phyloP scores from a whole-genome alignment of 2,888 invertebrate species.

The Lycophotia porphyrea region DNA sequence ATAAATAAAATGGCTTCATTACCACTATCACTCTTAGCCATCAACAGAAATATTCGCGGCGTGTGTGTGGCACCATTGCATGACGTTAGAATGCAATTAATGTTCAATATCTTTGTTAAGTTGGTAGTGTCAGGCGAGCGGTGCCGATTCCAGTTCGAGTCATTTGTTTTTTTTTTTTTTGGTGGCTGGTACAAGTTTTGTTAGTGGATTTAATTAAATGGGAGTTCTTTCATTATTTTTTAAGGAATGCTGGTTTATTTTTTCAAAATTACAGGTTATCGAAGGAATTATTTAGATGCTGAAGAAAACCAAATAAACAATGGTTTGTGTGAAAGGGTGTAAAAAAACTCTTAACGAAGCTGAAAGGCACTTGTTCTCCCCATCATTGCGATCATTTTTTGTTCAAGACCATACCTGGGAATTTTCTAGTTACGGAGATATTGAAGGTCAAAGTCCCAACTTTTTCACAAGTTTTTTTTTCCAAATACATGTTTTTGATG shows the following conservation, averaged over 20 bases:
- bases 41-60: slow-evolving; percentile 45
- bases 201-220: slow-evolving; percentile 17
- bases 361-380: no score
- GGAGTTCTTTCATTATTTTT: not conserved
- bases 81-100: slow-evolving; percentile 80
- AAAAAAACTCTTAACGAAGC: no score
- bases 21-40: slow-evolving; percentile 41
- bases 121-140: slow-evolving; percentile 67
- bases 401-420: no score
- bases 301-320: not conserved
- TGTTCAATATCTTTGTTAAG: slow-evolving; percentile 72
- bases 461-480: no score
- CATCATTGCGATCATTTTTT: no score
- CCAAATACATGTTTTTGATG: no score
- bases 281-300: not conserved
- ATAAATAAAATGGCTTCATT: slow-evolving; percentile 53
- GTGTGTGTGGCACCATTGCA: slow-evolving; percentile 69
- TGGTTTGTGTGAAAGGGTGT: not conserved
- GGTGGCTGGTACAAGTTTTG: slow-evolving; percentile 40
- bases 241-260: not conserved
- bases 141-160: slow-evolving; percentile 56
- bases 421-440: no score
- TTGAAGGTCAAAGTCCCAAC: no score
- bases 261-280: not conserved
- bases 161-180: slow-evolving; percentile 51